Conservation (phyloP, 2,888 invertebrate species). For the Atrina japonica region DNA sequence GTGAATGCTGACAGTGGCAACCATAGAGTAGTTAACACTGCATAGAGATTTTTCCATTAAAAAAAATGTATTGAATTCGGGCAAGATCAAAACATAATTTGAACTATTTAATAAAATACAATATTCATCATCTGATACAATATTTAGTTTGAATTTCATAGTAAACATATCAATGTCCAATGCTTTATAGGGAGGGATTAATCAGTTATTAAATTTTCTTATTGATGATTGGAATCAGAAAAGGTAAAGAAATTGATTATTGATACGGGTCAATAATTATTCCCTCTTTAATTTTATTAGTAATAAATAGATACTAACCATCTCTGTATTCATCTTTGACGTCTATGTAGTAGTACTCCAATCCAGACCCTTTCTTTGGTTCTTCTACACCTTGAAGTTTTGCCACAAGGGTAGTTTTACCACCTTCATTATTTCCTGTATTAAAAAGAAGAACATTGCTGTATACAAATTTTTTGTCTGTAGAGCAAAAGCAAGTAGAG, state of each 20-base stretch:
- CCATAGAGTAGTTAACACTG: no score
- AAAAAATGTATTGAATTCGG: no score
- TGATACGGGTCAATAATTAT: not conserved
- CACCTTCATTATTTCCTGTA: conserved; percentile 95
- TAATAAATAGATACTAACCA: conserved; percentile 85
- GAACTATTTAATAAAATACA: no score
- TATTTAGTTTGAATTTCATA: no score
- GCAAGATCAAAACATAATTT: no score
- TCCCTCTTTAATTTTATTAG: not conserved
- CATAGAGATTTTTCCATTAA: no score
- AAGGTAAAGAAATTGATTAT: no score
- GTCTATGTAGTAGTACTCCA: conserved; percentile 98
- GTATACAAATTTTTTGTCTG: not conserved
- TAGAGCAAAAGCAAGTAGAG: not conserved
- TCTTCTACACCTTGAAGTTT: conserved; percentile 98
- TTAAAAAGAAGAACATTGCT: no score
- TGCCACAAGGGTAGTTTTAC: conserved; percentile 98
- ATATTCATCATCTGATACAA: no score
- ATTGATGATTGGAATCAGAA: not conserved
- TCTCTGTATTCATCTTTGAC: conserved; percentile 99
- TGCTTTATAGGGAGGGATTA: no score
- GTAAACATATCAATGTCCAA: no score
- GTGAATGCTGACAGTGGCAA: no score
- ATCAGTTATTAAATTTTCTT: not conserved
- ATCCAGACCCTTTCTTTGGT: conserved; percentile 97